These are phyloP conservation scores for Episyrphus balteatus DNA, from an alignment of 1,140 invertebrate genomes.

Conservation along the genomic window DNA sequence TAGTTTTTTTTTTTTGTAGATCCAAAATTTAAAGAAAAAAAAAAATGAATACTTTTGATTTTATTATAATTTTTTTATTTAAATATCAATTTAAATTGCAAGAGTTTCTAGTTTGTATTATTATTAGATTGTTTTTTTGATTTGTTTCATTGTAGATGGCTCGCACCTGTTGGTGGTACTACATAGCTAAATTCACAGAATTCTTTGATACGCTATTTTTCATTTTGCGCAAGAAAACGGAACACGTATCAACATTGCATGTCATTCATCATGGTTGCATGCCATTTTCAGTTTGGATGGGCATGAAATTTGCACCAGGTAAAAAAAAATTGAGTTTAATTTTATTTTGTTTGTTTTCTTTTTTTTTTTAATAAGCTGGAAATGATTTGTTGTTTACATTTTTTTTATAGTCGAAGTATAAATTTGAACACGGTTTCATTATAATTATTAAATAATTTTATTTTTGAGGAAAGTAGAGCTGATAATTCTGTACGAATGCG, in stretches of 20 bases:
- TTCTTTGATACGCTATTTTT: slow-evolving; percentile 95
- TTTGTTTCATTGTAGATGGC: slow-evolving; percentile 57
- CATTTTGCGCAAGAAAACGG: slow-evolving; percentile 81
- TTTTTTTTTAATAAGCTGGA: neutral
- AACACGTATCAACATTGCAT: slow-evolving; percentile 85
- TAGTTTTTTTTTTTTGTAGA: neutral
- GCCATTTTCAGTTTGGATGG: slow-evolving; percentile 89
- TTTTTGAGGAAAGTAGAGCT: no score
- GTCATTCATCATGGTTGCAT: slow-evolving; percentile 93
- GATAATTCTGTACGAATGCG: no score
- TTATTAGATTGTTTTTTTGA: slow-evolving; percentile 15
- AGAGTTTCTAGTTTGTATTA: neutral
- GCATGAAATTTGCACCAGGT: slow-evolving; percentile 91
- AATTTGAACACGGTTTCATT: neutral
- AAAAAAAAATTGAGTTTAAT: slow-evolving; percentile 4
- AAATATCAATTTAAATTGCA: neutral
- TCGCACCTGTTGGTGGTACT: slow-evolving; percentile 92
- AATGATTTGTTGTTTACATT: neutral
- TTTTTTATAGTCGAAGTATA: neutral
- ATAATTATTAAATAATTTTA: no score
- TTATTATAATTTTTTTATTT: neutral
- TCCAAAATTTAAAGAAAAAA: neutral
- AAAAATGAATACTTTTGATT: neutral
- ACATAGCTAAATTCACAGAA: slow-evolving; percentile 94
- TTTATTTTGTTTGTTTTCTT: neutral